phyloP scores from a whole-genome alignment of 2,797 vertebrate genomes.

The Acanthurus tractus region DNA sequence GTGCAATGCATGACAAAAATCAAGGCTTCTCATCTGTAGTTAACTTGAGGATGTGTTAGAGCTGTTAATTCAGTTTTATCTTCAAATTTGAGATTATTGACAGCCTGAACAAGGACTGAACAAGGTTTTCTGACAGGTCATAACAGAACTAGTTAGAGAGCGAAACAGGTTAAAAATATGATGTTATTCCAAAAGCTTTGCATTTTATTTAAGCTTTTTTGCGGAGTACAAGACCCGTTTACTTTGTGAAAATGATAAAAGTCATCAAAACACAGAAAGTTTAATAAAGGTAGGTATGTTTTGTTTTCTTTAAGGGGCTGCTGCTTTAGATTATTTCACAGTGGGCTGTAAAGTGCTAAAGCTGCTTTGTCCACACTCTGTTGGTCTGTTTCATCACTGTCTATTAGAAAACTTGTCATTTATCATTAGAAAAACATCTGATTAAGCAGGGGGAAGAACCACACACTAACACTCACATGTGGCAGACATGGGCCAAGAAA shows the following conservation, averaged over 20 bases:
- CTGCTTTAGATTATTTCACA: not conserved
- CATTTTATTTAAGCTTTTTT: not conserved
- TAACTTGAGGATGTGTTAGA: not conserved
- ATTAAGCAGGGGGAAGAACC: slow-evolving; percentile 24
- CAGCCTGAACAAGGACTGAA: not conserved
- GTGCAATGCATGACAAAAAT: not conserved
- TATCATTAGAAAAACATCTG: not conserved
- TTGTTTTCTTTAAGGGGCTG: not conserved
- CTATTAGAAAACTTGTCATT: too few species aligned
- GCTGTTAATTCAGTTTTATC: not conserved
- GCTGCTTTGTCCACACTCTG: not conserved
- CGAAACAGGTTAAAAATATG: not conserved
- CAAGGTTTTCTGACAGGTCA: not conserved
- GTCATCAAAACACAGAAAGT: not conserved
- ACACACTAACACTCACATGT: slow-evolving; percentile 82
- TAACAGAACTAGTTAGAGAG: not conserved
- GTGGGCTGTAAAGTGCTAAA: not conserved
- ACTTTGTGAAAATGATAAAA: not conserved
- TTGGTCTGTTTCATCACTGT: slow-evolving; percentile 10
- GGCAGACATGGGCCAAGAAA: slow-evolving; percentile 86
- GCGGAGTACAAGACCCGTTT: not conserved
- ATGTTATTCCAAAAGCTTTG: not conserved
- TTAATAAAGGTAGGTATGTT: too few species aligned
- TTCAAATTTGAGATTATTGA: not conserved
- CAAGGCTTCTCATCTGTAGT: not conserved